Evolutionary conservation across 1,140 invertebrate genomes (phyloP).

Genomic region (Macrobrachium rosenbergii): DNA sequence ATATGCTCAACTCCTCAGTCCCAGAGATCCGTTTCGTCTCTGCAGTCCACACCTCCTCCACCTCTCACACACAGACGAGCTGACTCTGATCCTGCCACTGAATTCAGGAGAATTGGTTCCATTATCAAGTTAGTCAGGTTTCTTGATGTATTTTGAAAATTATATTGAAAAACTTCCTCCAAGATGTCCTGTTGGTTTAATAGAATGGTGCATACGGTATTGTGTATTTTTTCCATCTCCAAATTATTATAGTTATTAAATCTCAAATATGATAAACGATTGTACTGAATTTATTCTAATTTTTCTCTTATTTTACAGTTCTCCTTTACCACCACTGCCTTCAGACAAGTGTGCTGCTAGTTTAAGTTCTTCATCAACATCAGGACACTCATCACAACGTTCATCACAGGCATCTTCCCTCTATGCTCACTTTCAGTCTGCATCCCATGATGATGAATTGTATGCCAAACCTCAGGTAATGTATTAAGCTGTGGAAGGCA

Average conservation of each 20-base stretch:
- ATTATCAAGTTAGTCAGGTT: conserved; percentile 76
- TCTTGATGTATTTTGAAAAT: conserved; percentile 7
- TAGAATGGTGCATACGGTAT: too few species aligned
- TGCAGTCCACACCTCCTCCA: conserved; percentile 61
- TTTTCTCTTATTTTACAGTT: conserved; percentile 71
- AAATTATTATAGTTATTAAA: too few species aligned
- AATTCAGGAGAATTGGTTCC: conserved; percentile 65
- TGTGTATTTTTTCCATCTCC: too few species aligned
- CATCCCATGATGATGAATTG: conserved; percentile 76
- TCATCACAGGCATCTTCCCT: conserved; percentile 63
- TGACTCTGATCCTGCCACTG: conserved; percentile 75
- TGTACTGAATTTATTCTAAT: not conserved
- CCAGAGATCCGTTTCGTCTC: conserved; percentile 59
- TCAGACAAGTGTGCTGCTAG: conserved; percentile 73
- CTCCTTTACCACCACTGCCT: conserved; percentile 80
- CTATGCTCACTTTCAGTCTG: conserved; percentile 67
- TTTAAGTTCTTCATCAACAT: conserved; percentile 68
- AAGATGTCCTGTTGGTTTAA: too few species aligned
- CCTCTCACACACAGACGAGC: conserved; percentile 66
- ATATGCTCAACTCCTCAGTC: conserved; percentile 65
- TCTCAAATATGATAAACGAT: not conserved
- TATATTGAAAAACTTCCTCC: not conserved
- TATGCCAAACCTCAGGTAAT: conserved; percentile 76
- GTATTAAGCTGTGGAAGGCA: not conserved
- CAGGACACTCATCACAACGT: conserved; percentile 70